These are phyloP conservation scores for Ancistrus triradiatus DNA, from an alignment of 2,113 vertebrate genomes.

Conservation along the genomic window DNA sequence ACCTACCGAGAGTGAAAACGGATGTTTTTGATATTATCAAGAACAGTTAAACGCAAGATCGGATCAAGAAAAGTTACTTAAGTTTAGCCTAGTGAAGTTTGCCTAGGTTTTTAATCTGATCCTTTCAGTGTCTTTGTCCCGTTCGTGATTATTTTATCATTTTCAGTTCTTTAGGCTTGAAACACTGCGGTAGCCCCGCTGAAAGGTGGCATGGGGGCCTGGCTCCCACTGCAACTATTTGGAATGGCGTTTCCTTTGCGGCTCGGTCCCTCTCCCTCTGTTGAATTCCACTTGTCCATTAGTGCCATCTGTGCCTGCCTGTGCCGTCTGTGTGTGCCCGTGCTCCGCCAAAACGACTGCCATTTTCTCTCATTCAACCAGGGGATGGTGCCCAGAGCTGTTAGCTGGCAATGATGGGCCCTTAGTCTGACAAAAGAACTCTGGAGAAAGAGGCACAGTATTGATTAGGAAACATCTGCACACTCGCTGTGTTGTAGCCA, in stretches of 20 bases:
- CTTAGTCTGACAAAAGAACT: slow-evolving; percentile 57
- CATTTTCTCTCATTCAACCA: slow-evolving; percentile 87
- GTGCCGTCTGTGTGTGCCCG: slow-evolving; percentile 88
- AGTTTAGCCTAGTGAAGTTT: too few relatives aligned
- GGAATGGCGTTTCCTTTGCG: slow-evolving; percentile 80
- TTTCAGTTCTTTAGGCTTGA: slow-evolving; percentile 65
- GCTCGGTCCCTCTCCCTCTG: slow-evolving; percentile 83
- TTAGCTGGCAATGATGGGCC: slow-evolving; percentile 71
- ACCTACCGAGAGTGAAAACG: too few relatives aligned
- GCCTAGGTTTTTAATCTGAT: too few relatives aligned
- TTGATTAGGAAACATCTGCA: slow-evolving; percentile 69
- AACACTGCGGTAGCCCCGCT: slow-evolving; percentile 73
- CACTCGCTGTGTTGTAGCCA: slow-evolving; percentile 45
- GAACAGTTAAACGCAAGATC: too few relatives aligned
- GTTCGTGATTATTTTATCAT: slow-evolving; percentile 66
- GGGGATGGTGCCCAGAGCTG: slow-evolving; percentile 69
- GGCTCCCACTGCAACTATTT: slow-evolving; percentile 89
- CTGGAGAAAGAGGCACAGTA: slow-evolving; percentile 14
- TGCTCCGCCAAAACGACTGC: slow-evolving; percentile 90
- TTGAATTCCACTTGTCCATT: slow-evolving; percentile 99
- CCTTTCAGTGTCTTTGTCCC: slow-evolving; percentile 44
- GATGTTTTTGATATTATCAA: too few relatives aligned
- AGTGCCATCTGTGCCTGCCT: slow-evolving; percentile 96
- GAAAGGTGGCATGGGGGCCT: slow-evolving; percentile 65
- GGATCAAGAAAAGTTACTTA: too few relatives aligned